A percentile compares a stretch with the other conserved stretches of the same genome.
Evolutionary conservation across 2,113 vertebrate genomes (phyloP).

Genomic region (Siphamia tubifer): DNA sequence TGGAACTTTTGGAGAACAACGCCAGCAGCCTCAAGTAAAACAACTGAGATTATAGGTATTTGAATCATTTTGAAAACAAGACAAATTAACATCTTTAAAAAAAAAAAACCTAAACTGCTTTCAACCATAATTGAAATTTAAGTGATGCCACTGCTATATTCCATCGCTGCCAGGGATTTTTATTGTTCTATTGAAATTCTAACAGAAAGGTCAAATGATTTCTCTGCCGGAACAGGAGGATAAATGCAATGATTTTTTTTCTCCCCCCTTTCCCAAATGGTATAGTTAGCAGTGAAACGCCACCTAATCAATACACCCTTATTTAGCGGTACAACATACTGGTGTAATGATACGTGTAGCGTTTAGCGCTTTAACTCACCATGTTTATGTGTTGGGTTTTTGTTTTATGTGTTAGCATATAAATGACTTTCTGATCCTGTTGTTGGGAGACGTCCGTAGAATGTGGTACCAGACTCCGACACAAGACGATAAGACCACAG

Average conservation of each 20-base stretch:
- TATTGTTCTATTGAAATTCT: background rate
- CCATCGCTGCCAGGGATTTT: background rate
- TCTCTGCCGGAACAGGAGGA: constrained; percentile 6
- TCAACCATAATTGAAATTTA: background rate
- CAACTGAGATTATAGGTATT: too few species aligned
- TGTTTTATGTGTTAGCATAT: constrained; percentile 20
- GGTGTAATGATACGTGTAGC: background rate
- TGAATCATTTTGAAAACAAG: too few species aligned
- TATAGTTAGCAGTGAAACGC: background rate
- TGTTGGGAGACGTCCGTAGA: constrained; percentile 11
- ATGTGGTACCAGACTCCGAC: constrained; percentile 17
- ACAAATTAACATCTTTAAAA: too few species aligned
- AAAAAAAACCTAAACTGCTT: too few species aligned
- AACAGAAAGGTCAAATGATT: background rate
- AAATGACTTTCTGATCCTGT: constrained; percentile 17
- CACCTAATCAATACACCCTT: constrained; percentile 17
- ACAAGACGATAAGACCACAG: constrained; percentile 37
- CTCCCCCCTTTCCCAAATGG: background rate
- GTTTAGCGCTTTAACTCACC: background rate
- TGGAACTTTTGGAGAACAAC: too few species aligned
- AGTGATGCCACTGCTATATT: background rate
- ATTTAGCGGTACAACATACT: constrained; percentile 8
- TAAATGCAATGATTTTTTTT: background rate
- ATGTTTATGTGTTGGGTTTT: background rate
- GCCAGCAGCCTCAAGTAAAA: too few species aligned